A percentile compares a stretch with the other conserved stretches of the same genome.
phyloP scores from a whole-genome alignment of 1,140 invertebrate species.

The Melitaea cinxia region DNA sequence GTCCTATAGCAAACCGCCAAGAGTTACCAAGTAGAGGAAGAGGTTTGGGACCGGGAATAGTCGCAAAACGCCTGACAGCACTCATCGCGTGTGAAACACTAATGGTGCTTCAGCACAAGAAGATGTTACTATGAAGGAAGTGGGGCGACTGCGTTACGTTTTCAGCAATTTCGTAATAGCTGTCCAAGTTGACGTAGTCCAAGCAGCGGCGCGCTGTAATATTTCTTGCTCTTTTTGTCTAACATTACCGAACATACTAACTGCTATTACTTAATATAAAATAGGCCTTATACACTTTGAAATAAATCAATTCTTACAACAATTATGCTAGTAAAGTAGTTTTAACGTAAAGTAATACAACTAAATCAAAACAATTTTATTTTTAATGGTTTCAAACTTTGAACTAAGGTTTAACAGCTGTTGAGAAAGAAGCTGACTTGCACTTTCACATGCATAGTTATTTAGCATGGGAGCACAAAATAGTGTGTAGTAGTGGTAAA shows the following conservation, averaged over 20 bases:
- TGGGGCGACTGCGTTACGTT: slow-evolving; percentile 68
- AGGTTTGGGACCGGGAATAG: slow-evolving; percentile 89
- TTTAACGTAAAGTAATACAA: no score
- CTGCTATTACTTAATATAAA: neutral
- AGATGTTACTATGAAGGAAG: slow-evolving; percentile 48
- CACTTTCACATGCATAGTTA: slow-evolving; percentile 14
- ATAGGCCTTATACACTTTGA: neutral
- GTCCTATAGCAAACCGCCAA: slow-evolving; percentile 87
- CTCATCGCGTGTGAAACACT: slow-evolving; percentile 61
- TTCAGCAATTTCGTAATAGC: slow-evolving; percentile 68
- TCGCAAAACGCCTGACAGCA: slow-evolving; percentile 83
- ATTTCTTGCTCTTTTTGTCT: slow-evolving; percentile 15
- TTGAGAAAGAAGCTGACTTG: neutral
- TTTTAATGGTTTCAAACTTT: no score
- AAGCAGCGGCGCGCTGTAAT: slow-evolving; percentile 12
- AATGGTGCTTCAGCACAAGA: slow-evolving; percentile 55
- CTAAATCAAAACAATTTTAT: no score
- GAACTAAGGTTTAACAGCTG: no score
- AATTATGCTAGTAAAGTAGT: neutral
- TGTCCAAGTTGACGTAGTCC: slow-evolving; percentile 47
- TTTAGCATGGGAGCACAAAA: slow-evolving; percentile 25
- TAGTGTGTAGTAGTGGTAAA: slow-evolving; percentile 12
- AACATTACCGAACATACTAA: neutral
- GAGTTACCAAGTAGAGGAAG: slow-evolving; percentile 90
- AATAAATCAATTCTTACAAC: neutral